Percentiles rank a stretch among this genome's conserved stretches.
Evolutionary conservation across 1,140 invertebrate species (phyloP).

Genomic region (Neodiprion virginianus): DNA sequence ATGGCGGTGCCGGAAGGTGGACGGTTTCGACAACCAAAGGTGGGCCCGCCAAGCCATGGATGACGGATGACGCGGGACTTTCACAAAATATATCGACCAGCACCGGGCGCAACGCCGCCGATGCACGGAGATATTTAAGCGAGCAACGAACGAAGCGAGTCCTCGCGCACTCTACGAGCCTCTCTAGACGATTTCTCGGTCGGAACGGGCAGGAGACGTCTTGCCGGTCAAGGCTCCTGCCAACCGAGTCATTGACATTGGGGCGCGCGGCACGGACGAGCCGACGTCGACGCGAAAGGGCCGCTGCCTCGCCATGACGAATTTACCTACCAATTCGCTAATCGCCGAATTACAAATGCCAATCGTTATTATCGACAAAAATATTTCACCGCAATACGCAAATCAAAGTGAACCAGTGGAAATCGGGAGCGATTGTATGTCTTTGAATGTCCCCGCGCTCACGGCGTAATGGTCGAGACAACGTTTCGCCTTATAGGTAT

Average conservation of each 20-base stretch:
- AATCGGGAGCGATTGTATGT: too few species aligned
- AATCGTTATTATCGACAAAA: too few species aligned
- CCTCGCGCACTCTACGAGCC: background rate
- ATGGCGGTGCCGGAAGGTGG: too few species aligned
- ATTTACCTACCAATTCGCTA: background rate
- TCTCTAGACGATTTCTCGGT: slow-evolving; percentile 4
- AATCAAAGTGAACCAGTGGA: too few species aligned
- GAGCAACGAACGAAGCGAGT: background rate
- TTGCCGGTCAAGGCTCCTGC: slow-evolving; percentile 13
- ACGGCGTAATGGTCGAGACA: too few species aligned
- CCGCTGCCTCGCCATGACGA: background rate
- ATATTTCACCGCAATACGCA: too few species aligned
- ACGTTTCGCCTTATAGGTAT: too few species aligned
- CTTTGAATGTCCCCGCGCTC: too few species aligned
- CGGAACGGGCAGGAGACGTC: background rate
- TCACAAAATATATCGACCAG: background rate
- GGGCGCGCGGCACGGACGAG: background rate
- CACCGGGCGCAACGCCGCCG: background rate
- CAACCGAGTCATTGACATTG: slow-evolving; percentile 13
- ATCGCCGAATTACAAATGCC: background rate
- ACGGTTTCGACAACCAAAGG: too few species aligned
- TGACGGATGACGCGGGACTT: background rate
- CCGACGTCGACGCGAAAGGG: background rate
- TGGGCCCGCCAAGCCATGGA: background rate
- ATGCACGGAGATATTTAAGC: background rate